Conservation (phyloP, 2,888 invertebrate genomes). For the Amiota minor region DNA sequence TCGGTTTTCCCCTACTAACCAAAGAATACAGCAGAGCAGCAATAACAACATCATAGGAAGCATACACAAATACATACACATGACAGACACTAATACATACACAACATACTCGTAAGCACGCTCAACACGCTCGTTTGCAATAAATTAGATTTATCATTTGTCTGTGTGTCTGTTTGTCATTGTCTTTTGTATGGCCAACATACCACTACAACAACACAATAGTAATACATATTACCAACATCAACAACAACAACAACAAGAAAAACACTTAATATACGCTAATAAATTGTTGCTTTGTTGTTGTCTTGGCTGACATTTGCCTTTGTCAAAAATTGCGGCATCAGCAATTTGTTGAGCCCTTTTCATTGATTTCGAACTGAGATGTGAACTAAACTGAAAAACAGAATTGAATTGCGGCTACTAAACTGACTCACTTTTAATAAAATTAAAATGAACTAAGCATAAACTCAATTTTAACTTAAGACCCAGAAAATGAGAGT, state of each 20-base stretch:
- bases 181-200: too few species aligned
- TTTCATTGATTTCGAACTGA: too few species aligned
- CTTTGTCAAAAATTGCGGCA: not conserved
- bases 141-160: conserved; percentile 36
- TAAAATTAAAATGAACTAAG: too few species aligned
- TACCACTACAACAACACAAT: not conserved
- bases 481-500: too few species aligned
- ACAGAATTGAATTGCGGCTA: too few species aligned
- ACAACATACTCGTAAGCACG: not conserved
- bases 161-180: not conserved
- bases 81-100: too few species aligned
- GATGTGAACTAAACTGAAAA: too few species aligned
- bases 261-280: conserved; percentile 19
- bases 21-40: too few species aligned
- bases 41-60: too few species aligned
- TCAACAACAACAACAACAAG: not conserved
- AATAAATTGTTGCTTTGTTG: conserved; percentile 30
- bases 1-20: not conserved
- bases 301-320: not conserved
- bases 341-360: conserved; percentile 10
- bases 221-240: too few species aligned
- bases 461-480: too few species aligned
- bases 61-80: not conserved
- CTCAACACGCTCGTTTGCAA: conserved; percentile 31
- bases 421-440: not conserved